A percentile compares a stretch with the other conserved stretches of the same genome.
Evolutionary conservation across 2,797 vertebrate species (phyloP).

Genomic region (Neomorphus geoffroyi): DNA sequence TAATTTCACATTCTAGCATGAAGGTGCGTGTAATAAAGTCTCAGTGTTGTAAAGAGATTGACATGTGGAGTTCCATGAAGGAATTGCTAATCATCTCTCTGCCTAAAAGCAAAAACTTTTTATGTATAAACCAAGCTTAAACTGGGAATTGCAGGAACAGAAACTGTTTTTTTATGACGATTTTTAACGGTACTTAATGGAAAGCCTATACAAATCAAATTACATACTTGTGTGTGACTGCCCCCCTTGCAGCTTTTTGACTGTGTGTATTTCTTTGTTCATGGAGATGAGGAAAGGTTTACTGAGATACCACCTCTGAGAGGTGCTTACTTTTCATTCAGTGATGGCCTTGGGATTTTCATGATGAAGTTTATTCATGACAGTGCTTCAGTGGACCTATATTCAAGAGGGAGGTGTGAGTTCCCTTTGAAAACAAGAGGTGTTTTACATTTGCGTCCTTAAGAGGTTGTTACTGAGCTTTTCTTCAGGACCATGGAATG

Average conservation of each 20-base stretch:
- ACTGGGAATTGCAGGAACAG: background rate
- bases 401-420: background rate
- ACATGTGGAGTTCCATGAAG: background rate
- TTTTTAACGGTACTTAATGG: background rate
- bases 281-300: background rate
- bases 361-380: background rate
- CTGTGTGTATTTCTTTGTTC: background rate
- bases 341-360: background rate
- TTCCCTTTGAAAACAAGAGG: constrained; percentile 8
- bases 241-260: background rate
- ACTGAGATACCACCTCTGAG: background rate
- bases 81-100: background rate
- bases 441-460: background rate
- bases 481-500: background rate
- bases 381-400: background rate
- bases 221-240: background rate
- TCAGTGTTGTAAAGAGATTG: background rate
- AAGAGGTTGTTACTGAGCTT: background rate
- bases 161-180: background rate
- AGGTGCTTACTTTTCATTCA: constrained; percentile 10
- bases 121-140: background rate
- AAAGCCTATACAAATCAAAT: background rate
- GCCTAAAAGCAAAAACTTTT: background rate
- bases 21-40: background rate
- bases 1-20: background rate